phyloP scores from a whole-genome alignment of 2,113 vertebrate species.

The Diadophis punctatus region DNA sequence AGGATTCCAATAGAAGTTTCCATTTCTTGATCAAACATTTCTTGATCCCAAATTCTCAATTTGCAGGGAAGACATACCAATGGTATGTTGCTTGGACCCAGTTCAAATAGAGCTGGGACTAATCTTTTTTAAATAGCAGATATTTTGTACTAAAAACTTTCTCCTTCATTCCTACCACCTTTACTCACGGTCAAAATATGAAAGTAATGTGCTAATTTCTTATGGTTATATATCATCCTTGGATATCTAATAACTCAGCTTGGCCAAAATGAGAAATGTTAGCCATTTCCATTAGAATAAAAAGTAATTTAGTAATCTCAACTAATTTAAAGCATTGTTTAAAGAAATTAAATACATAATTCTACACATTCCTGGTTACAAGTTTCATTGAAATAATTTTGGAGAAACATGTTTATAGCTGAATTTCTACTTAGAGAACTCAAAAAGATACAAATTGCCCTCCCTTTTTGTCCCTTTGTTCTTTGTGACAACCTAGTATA shows the following conservation, averaged over 20 bases:
- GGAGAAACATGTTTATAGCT: neutral
- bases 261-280: neutral
- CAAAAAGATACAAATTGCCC: neutral
- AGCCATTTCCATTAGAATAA: neutral
- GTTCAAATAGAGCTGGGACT: neutral
- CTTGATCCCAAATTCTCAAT: neutral
- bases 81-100: neutral
- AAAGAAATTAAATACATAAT: neutral
- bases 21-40: neutral
- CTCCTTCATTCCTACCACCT: neutral
- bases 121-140: neutral
- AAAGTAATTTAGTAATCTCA: neutral
- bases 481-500: neutral
- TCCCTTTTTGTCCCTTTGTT: neutral
- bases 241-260: neutral
- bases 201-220: neutral
- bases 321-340: neutral
- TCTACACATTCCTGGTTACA: neutral
- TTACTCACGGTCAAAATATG: neutral
- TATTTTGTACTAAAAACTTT: neutral
- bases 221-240: neutral
- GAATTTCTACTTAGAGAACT: neutral
- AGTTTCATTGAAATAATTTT: neutral
- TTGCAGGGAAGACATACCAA: neutral
- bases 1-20: neutral